Evolutionary conservation across 2,113 vertebrate genomes (phyloP).

Genomic region (Cyprinodon tularosa): DNA sequence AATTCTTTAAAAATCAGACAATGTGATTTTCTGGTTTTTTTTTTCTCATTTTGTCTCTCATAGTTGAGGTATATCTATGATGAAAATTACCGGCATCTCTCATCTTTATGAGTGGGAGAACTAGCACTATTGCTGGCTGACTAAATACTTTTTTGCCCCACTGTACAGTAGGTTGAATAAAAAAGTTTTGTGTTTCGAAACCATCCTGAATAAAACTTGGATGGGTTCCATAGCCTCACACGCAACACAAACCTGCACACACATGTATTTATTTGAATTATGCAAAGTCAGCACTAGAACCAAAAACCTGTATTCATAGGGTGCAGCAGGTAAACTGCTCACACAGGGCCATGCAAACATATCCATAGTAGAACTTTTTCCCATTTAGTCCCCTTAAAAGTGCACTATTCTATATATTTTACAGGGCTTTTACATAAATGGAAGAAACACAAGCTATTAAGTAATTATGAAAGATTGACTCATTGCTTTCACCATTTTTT

Average conservation of each 20-base stretch:
- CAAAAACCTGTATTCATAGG: background rate
- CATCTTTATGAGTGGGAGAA: too few species aligned
- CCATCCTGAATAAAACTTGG: background rate
- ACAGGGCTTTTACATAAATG: background rate
- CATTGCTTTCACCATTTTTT: background rate
- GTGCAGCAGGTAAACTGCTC: background rate
- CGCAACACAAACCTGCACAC: background rate
- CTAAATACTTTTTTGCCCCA: too few species aligned
- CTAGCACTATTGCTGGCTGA: too few species aligned
- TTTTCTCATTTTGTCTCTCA: too few species aligned
- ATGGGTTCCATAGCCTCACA: background rate
- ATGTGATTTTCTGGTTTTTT: too few species aligned
- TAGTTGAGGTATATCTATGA: too few species aligned
- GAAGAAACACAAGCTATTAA: background rate
- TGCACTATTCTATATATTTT: background rate
- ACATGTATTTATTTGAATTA: constrained; percentile 2
- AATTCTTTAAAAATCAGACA: too few species aligned
- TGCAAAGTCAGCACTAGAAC: background rate
- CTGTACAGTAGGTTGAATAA: background rate
- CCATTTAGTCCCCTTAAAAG: background rate
- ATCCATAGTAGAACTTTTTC: background rate
- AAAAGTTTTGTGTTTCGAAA: background rate
- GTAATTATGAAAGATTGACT: background rate
- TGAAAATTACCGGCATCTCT: too few species aligned
- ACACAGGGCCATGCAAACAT: too few species aligned